Percentiles rank a stretch among this genome's conserved stretches.
These are phyloP conservation scores for Anser cygnoides DNA, from an alignment of 2,113 vertebrate genomes.

Conservation along the genomic window DNA sequence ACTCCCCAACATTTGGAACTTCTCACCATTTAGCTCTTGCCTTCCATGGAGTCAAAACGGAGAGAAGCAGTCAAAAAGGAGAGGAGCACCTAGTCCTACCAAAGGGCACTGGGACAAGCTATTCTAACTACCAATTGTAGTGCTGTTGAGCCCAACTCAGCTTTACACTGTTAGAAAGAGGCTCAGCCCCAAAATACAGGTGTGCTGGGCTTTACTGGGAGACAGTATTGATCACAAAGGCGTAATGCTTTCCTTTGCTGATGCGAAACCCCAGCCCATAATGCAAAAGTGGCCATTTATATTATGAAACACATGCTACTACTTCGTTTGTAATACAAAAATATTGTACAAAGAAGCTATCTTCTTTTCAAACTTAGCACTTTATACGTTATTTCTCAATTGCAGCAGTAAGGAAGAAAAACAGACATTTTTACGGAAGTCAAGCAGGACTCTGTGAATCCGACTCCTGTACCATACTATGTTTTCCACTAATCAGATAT, in stretches of 20 bases:
- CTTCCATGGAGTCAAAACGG: neutral
- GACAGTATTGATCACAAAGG: fast-evolving
- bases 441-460: neutral
- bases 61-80: neutral
- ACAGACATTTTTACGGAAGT: neutral
- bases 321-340: neutral
- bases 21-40: neutral
- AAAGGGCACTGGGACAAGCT: neutral
- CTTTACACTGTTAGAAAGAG: neutral
- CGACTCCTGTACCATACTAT: neutral
- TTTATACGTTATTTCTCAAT: neutral
- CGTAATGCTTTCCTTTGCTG: neutral
- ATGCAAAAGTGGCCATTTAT: neutral
- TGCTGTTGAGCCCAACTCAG: neutral
- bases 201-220: neutral
- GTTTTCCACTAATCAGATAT: neutral
- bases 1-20: neutral
- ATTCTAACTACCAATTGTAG: neutral
- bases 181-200: neutral
- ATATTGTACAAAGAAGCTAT: neutral
- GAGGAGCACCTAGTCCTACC: neutral
- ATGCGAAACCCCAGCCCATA: neutral
- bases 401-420: neutral
- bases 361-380: neutral
- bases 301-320: neutral